A percentile compares a stretch with the other conserved stretches of the same genome.
phyloP scores from a whole-genome alignment of 2,888 invertebrate genomes.

The Terebella lapidaria region DNA sequence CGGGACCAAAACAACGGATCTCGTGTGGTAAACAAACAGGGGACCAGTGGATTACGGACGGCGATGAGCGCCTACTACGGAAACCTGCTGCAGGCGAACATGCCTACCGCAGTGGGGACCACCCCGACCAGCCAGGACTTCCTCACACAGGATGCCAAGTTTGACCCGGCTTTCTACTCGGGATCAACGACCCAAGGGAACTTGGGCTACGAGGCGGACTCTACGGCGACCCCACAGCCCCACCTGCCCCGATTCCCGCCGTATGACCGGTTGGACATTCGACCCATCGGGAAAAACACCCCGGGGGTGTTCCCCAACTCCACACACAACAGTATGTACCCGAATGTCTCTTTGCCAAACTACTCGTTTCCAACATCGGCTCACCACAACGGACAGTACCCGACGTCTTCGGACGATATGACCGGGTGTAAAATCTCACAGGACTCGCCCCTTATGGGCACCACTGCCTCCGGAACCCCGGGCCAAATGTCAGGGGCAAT shows the following conservation, averaged over 20 bases:
- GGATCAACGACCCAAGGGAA: not conserved
- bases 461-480: conserved; percentile 2
- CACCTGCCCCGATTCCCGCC: conserved; percentile 17
- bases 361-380: not conserved
- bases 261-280: conserved; percentile 20
- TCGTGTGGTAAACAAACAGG: too few relatives aligned
- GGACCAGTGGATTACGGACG: too few relatives aligned
- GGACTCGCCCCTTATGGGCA: conserved; percentile 5
- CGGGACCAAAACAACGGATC: not conserved
- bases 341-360: not conserved
- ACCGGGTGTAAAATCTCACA: conserved; percentile 9
- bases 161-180: conserved; percentile 13
- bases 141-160: conserved; percentile 14
- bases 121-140: conserved; percentile 4
- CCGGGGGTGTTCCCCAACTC: not conserved
- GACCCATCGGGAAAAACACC: conserved; percentile 8
- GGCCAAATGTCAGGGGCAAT: not conserved
- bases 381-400: conserved; percentile 15
- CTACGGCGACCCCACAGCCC: not conserved
- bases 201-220: not conserved
- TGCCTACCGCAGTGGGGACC: conserved; percentile 10
- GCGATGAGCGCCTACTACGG: conserved; percentile 23
- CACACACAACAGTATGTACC: not conserved
- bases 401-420: conserved; percentile 7
- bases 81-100: conserved; percentile 19